Evolutionary conservation across 2,797 vertebrate genomes (phyloP), one percentile per base, ranked within the genome.

Genomic region (Pseudopleuronectes americanus): DNA sequence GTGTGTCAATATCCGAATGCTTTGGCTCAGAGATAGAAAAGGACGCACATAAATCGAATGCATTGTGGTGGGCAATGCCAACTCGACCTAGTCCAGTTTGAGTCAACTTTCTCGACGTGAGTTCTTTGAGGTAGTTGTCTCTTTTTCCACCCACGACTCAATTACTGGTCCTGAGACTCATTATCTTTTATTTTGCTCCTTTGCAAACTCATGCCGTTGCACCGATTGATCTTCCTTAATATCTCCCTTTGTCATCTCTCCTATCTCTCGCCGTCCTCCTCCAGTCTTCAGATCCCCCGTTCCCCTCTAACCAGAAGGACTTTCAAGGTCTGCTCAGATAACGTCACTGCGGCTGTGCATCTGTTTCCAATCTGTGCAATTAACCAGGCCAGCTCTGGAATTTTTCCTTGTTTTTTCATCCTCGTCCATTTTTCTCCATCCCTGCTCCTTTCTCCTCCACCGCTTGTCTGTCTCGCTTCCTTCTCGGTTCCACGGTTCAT

Each of bases 351-450:
- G 84, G 83, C 89, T 75, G 65, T 81, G 88, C 94, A 95, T 95
- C 93, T 95, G 94, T 83, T 94, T 94, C 89, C 86, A 93, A 94
- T 95, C 84, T 6, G 24, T 66, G 87, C 91, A 95, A 94, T 94
- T 94, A 94, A 92, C 90, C 83, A 71, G 90, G 80, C 84, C 83
- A 80, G 83, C 83, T 89, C 77, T 90, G 91, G 93, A 93, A 89
- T 91, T 91, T 92, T 82, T 75, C n/a, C 47, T 84, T 87, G 86
- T 79, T 86, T 79, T 88, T 86, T 87, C 58, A 74, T 81, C 78
- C 66, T 76, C 57, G 72, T 84, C 72, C 57, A 77, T 87, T 89
- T 88, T 82, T 85, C 77, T 83, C 63, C 47, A 64, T 77, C 55
- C 53, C 57, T 77, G 57, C 64, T 68, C 68, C 49, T 79, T 66